Evolutionary conservation across 2,797 vertebrate genomes (phyloP), one percentile per base, ranked within the genome.

Genomic region (Spinus pinus): DNA sequence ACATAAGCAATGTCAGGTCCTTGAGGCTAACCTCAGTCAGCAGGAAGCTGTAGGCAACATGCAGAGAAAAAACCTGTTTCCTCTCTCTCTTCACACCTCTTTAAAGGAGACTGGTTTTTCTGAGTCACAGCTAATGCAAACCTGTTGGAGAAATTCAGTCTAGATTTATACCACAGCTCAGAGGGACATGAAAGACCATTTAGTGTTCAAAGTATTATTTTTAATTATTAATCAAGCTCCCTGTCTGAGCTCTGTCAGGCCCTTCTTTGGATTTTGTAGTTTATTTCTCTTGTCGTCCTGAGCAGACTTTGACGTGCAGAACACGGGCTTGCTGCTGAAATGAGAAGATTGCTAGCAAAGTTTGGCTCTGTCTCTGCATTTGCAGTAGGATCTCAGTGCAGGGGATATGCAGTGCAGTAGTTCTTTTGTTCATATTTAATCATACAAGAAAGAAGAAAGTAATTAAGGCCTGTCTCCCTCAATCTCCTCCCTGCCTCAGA

Each of bases 371-470:
- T 22, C 30, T 71, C 62, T 65, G 51, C 12, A 0, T 84, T 77
- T 78, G 75, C 70, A 54, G 72, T 24, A 77, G 58, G 49, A 69
- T 81, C 84, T 81, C 22, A 2, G 69, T 28, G 39, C 69, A 49
- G 79, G 54, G 28, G 19, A 91, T 61, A 18, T 25, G 69, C 17
- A 50, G 20, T 65, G 79, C 65, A 51, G 35, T 57, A 80, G 61
- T 75, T 88, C 77, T 79, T 92, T 86, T 95, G 92, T 92, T 96
- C 87, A 14, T 70, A 79, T 88, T 83, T 96, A 94, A 96, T 89
- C 61, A 41, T n/a, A 85, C 0, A 23, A 80, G 86, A 92, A 90
- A 90, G 62, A 81, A 88, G 46, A 91, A 69, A 9, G 25, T 94
- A 95, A 97, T 95, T 92, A 87, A 14, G 50, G 57, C 92, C 61